phyloP scores from a whole-genome alignment of 2,113 vertebrate genomes.

The Himantopus leucocephalus region DNA sequence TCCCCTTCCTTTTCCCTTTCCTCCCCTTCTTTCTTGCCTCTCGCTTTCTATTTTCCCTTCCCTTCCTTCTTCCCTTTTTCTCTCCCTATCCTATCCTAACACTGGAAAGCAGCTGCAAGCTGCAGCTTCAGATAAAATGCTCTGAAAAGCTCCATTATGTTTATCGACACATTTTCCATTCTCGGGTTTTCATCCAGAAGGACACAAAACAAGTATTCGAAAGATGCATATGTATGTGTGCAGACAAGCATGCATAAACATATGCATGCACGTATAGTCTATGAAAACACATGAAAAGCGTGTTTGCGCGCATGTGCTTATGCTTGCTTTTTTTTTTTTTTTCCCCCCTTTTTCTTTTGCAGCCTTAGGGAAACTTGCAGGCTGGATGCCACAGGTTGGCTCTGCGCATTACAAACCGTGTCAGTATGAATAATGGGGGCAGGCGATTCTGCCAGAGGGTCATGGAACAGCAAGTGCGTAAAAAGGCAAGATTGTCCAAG shows the following conservation, averaged over 20 bases:
- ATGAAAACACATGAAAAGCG: not conserved
- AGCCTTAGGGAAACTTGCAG: slow-evolving; percentile 15
- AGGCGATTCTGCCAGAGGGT: slow-evolving; percentile 45
- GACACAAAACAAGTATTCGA: not conserved
- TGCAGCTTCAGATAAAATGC: not conserved
- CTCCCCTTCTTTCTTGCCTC: not conserved
- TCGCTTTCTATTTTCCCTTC: not conserved
- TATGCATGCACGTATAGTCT: not conserved
- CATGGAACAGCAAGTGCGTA: slow-evolving; percentile 61
- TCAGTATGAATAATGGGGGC: slow-evolving; percentile 71
- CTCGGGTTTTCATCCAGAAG: not conserved
- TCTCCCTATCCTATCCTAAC: not conserved
- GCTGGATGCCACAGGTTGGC: slow-evolving; percentile 51
- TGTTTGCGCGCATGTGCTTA: not conserved
- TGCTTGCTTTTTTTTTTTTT: not conserved
- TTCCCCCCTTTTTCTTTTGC: not conserved
- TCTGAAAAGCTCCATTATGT: not conserved
- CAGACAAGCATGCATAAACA: not conserved
- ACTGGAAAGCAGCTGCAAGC: not conserved
- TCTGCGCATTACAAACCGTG: not conserved
- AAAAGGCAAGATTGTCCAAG: not conserved
- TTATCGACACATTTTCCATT: not conserved
- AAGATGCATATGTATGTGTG: not conserved
- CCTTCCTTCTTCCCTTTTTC: not conserved
- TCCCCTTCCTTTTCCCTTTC: not conserved